phyloP scores from a whole-genome alignment of 2,113 vertebrate genomes.

The Otis tarda region DNA sequence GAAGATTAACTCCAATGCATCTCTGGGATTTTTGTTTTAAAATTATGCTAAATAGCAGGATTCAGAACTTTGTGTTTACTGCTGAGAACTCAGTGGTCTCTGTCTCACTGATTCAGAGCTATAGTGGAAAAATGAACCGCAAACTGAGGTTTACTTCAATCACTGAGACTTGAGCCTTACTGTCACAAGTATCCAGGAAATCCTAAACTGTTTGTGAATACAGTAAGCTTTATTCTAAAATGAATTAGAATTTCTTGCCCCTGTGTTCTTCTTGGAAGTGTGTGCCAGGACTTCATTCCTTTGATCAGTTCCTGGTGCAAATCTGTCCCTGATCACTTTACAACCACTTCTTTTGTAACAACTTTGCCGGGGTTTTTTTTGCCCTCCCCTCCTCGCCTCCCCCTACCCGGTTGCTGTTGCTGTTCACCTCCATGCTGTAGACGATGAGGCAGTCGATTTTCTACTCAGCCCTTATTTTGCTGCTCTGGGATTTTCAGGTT shows the following conservation, averaged over 20 bases:
- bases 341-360: neutral
- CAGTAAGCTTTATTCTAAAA: neutral
- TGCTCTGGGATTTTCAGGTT: neutral
- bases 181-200: neutral
- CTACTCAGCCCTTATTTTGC: neutral
- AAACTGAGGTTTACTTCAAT: neutral
- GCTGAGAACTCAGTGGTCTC: neutral
- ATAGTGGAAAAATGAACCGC: neutral
- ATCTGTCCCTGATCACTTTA: neutral
- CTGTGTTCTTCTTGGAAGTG: neutral
- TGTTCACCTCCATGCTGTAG: neutral
- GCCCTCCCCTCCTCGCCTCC: fast-evolving
- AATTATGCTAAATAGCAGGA: neutral
- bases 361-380: neutral
- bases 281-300: neutral
- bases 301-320: neutral
- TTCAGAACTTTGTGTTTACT: neutral
- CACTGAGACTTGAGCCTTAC: neutral
- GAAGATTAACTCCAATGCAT: neutral
- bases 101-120: neutral
- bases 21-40: neutral
- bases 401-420: fast-evolving
- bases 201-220: neutral
- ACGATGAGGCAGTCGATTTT: neutral
- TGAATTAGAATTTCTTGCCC: neutral